Evolutionary conservation across 2,797 vertebrate species (phyloP).

Genomic region (Microcaecilia unicolor): DNA sequence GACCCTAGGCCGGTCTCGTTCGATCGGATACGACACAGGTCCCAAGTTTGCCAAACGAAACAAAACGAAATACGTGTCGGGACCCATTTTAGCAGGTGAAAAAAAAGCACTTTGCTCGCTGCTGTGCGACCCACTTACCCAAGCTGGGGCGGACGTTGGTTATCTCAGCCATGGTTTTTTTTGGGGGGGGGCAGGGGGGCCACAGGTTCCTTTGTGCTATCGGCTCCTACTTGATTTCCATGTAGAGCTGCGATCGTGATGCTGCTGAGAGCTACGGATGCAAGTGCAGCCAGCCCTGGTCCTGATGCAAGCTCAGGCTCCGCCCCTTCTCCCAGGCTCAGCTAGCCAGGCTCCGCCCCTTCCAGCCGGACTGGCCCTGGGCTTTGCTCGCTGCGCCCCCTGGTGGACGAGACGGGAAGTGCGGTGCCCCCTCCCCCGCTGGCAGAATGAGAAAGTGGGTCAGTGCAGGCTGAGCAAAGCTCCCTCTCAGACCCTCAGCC

Average conservation of each 20-base stretch:
- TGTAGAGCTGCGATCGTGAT: slow-evolving; percentile 12
- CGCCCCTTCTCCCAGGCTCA: too few relatives aligned
- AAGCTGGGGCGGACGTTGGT: slow-evolving; percentile 50
- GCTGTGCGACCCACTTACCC: too few relatives aligned
- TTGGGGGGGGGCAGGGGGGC: background rate
- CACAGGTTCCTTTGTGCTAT: slow-evolving; percentile 12
- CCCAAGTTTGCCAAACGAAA: too few relatives aligned
- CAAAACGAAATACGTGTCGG: too few relatives aligned
- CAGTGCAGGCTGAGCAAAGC: background rate
- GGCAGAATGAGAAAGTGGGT: background rate
- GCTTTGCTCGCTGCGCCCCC: too few relatives aligned
- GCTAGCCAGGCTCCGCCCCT: slow-evolving; percentile 47
- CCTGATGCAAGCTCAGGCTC: too few relatives aligned
- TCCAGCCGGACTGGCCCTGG: slow-evolving; percentile 23
- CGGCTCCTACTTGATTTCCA: slow-evolving; percentile 1
- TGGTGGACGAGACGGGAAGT: background rate
- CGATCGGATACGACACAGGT: background rate
- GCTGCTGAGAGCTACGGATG: slow-evolving; percentile 42
- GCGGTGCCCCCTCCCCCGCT: too few relatives aligned
- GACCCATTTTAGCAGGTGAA: too few relatives aligned
- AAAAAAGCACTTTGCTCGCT: too few relatives aligned
- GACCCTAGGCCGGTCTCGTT: too few relatives aligned
- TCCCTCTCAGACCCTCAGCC: too few relatives aligned
- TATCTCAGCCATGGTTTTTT: slow-evolving; percentile 55
- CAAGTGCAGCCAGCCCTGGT: slow-evolving; percentile 41